Evolutionary conservation across 2,113 vertebrate genomes (phyloP), one percentile per base, ranked within the genome.

Genomic region (Fulmarus glacialis): DNA sequence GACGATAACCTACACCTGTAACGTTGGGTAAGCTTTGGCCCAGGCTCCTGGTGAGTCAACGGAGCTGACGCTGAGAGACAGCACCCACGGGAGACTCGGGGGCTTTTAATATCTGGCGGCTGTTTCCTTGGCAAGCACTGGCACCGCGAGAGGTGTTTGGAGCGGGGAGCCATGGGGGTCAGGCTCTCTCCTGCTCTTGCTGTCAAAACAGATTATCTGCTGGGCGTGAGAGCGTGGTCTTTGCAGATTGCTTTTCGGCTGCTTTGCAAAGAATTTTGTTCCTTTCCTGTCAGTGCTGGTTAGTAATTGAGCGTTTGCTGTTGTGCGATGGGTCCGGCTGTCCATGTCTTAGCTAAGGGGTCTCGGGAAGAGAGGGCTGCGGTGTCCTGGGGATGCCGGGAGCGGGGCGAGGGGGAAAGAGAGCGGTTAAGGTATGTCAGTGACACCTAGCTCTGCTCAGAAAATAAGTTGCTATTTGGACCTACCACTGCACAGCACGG

Each of bases 401-500:
- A 66, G 66, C 3, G 2, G 27, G 34, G 30, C 0, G 7, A 52
- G 26, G 36, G 53, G 86, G 36, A 29, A 47, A 16, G 38, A 26
- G 43, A 23, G 42, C 2, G 1, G 43, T 18, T 30, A 3, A 5
- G 71, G 24, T 20, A 5, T 3, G 3, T 13, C 38, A 4, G 75
- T 9, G 22, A 22, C 59, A n/a, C 34, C 18, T 11, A 26, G 34
- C 29, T 43, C 45, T 45, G 45, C 63, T 38, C 3, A 26, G 72
- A 53, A 63, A 15, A 63, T 5, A 10, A 19, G n/a, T 5, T 43
- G 24, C 52, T 78, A 0, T 79, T 36, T 30, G 27, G 63, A 20
- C 23, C 3, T 45, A 2, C 4, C 1, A 0, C 29, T 34, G 52
- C 68, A 15, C 52, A 82, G 80, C 67, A 7, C 0, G 0, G 40